phyloP scores from a whole-genome alignment of 2,888 invertebrate genomes.

The Andrena haemorrhoa region DNA sequence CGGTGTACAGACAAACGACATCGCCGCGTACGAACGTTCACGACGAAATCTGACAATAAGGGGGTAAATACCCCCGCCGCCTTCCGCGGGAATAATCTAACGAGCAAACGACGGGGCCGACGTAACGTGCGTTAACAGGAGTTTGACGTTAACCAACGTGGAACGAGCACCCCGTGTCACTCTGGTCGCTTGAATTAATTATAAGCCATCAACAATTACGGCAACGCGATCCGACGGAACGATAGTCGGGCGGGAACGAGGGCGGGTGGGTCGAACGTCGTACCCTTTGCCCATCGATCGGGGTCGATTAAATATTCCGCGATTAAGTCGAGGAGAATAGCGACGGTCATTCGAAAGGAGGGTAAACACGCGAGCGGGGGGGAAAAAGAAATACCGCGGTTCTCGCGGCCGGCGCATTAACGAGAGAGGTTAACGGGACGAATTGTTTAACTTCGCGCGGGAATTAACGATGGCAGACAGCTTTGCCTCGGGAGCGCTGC shows the following conservation, averaged over 20 bases:
- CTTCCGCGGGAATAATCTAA: conserved; percentile 24
- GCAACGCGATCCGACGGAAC: conserved; percentile 10
- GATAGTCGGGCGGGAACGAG: background rate
- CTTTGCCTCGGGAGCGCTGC: background rate
- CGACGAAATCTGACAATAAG: conserved; percentile 21
- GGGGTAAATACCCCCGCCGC: conserved; percentile 17
- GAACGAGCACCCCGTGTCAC: conserved; percentile 34
- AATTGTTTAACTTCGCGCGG: conserved; percentile 15
- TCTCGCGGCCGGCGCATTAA: background rate
- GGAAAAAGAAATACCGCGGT: background rate
- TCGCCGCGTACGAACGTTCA: background rate
- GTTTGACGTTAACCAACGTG: conserved; percentile 35
- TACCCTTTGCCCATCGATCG: background rate
- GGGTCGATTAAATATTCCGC: background rate
- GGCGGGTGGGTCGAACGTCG: background rate
- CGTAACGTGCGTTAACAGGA: conserved; percentile 10
- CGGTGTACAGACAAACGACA: background rate
- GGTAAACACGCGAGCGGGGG: conserved; percentile 2
- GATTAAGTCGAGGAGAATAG: background rate
- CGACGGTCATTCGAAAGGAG: conserved; percentile 6
- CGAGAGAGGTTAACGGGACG: background rate
- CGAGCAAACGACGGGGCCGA: conserved; percentile 22
- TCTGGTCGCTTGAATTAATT: conserved; percentile 36
- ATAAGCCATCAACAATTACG: conserved; percentile 41
- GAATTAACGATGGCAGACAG: conserved; percentile 10